Evolutionary conservation across 2,888 invertebrate species (phyloP).

Genomic region (Lepidocyrtoides sp.): DNA sequence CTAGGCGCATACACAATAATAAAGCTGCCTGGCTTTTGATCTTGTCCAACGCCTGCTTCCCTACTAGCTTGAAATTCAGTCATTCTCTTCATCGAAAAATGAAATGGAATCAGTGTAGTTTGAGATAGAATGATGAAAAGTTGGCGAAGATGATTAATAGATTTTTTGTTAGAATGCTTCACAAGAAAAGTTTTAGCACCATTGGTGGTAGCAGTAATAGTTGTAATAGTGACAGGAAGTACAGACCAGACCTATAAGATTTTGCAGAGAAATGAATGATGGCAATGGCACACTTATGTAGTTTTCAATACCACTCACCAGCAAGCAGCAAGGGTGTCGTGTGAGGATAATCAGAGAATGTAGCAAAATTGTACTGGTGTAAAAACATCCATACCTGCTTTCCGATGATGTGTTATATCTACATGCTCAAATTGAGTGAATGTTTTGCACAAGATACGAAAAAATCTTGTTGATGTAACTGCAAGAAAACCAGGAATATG

Average conservation of each 20-base stretch:
- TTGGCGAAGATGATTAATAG: constrained; percentile 21
- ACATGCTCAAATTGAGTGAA: too few relatives aligned
- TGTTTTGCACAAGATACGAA: not conserved
- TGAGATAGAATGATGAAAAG: not conserved
- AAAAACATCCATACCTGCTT: too few relatives aligned
- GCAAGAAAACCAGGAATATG: not conserved
- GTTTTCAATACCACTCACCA: not conserved
- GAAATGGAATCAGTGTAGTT: not conserved
- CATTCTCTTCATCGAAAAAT: too few relatives aligned
- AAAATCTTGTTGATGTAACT: not conserved
- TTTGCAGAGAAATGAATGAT: too few relatives aligned
- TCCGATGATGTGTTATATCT: too few relatives aligned
- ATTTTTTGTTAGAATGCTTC: not conserved
- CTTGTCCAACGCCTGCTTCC: not conserved
- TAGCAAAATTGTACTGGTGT: too few relatives aligned
- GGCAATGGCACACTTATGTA: too few relatives aligned
- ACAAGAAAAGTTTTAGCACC: not conserved
- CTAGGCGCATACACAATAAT: not conserved
- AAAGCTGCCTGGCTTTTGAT: not conserved
- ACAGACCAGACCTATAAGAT: too few relatives aligned
- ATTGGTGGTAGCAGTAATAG: not conserved
- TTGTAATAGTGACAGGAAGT: too few relatives aligned
- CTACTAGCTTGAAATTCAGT: too few relatives aligned
- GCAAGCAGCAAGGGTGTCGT: not conserved
- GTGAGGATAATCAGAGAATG: not conserved